Conservation (phyloP, 2,888 invertebrate species). For the Drosophila emarginata region DNA sequence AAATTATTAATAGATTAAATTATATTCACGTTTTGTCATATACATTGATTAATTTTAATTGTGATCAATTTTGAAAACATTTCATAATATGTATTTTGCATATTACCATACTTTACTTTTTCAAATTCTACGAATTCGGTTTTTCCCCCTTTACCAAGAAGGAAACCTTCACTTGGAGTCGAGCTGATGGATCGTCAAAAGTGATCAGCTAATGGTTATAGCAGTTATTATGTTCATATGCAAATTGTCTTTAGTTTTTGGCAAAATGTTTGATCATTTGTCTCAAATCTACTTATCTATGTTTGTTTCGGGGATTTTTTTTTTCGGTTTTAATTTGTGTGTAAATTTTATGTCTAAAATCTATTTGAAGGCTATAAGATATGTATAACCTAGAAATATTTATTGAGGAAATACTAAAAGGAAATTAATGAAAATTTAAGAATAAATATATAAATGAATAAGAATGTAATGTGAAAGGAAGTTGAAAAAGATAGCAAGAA, state of each 20-base stretch:
- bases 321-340: background rate
- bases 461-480: background rate
- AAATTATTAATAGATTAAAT: constrained; percentile 36
- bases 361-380: background rate
- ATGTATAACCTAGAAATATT: background rate
- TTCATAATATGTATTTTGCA: background rate
- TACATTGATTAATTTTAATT: constrained; percentile 8
- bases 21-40: background rate
- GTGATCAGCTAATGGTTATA: background rate
- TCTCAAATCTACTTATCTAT: background rate
- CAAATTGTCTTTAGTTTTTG: background rate
- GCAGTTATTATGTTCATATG: background rate
- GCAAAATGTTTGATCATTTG: background rate
- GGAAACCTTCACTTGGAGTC: background rate
- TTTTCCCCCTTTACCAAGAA: background rate
- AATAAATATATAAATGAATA: too few species aligned
- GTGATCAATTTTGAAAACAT: background rate
- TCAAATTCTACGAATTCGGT: constrained; percentile 1
- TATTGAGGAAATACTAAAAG: background rate
- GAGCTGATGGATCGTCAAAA: constrained; percentile 7
- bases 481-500: background rate
- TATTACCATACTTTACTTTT: background rate
- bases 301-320: background rate
- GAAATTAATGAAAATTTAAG: background rate
- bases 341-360: background rate